Percentiles rank a stretch among this genome's conserved stretches.
phyloP scores from a whole-genome alignment of 2,888 invertebrate species.

The Melinaea marsaeus region DNA sequence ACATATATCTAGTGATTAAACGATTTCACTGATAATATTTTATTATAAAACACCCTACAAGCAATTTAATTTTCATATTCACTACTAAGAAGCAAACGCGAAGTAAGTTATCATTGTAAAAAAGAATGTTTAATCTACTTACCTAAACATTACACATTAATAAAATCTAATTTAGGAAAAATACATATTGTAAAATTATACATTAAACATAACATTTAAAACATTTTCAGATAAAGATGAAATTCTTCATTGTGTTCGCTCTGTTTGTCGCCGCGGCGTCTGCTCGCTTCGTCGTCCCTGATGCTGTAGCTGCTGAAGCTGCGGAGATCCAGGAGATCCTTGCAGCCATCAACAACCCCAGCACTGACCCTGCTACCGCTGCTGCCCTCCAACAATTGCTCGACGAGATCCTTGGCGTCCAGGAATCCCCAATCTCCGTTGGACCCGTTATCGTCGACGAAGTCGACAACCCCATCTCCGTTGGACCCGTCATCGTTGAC shows the following conservation, averaged over 20 bases:
- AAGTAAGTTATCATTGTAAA: too few relatives aligned
- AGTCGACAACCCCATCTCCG: too few relatives aligned
- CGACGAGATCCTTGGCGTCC: constrained; percentile 31
- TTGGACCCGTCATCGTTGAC: constrained; percentile 31
- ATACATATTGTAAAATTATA: too few relatives aligned
- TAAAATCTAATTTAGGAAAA: too few relatives aligned
- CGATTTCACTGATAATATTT: constrained; percentile 11
- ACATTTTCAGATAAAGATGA: constrained; percentile 43
- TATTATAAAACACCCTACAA: constrained; percentile 7
- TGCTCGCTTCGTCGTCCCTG: constrained; percentile 31
- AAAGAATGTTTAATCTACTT: too few relatives aligned
- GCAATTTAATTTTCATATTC: not conserved
- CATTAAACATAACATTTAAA: not conserved
- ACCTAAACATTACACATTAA: too few relatives aligned
- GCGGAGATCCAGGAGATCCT: constrained; percentile 41
- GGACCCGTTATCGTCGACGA: constrained; percentile 28
- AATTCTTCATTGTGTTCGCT: constrained; percentile 55
- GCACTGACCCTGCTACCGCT: constrained; percentile 42
- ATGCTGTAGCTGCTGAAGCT: constrained; percentile 28
- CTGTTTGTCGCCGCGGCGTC: constrained; percentile 44
- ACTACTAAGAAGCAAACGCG: not conserved
- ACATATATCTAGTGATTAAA: not conserved
- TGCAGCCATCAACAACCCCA: constrained; percentile 48
- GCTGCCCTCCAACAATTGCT: constrained; percentile 38
- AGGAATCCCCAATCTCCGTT: constrained; percentile 26